Conservation (phyloP, 1,140 invertebrate genomes). For the Formica selysi region DNA sequence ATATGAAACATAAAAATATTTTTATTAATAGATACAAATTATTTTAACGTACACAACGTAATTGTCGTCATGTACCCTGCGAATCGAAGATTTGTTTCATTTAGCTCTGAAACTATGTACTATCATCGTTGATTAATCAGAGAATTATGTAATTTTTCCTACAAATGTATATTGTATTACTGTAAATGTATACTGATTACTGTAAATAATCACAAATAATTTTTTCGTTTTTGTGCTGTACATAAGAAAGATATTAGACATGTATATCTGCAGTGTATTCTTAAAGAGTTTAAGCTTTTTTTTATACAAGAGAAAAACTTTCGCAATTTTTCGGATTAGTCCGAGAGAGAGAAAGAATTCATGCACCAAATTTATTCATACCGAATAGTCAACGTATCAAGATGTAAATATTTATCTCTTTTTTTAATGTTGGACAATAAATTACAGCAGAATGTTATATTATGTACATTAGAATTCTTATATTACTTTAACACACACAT, state of each 20-base stretch:
- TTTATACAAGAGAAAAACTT: neutral
- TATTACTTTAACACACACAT: neutral
- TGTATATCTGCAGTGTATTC: neutral
- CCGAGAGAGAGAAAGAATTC: neutral
- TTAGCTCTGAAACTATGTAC: slow-evolving; percentile 25
- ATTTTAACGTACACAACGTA: neutral
- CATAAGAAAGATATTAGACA: slow-evolving; percentile 16
- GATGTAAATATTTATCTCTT: slow-evolving; percentile 11
- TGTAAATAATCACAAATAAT: neutral
- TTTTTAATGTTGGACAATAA: slow-evolving; percentile 45
- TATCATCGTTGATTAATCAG: neutral
- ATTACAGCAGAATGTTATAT: slow-evolving; percentile 23
- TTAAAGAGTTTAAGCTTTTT: neutral
- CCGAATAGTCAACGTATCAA: neutral
- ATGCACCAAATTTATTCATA: slow-evolving; percentile 15
- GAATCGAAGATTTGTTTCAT: neutral
- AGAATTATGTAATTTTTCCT: neutral
- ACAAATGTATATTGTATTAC: slow-evolving; percentile 6
- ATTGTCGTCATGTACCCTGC: neutral
- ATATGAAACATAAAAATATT: slow-evolving; percentile 44
- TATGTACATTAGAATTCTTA: slow-evolving; percentile 25
- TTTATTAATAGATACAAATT: slow-evolving; percentile 34
- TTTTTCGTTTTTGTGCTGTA: neutral
- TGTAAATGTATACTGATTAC: slow-evolving; percentile 1
- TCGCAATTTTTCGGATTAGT: neutral